Conservation (phyloP, 2,113 vertebrate genomes). For the Apteryx mantelli region DNA sequence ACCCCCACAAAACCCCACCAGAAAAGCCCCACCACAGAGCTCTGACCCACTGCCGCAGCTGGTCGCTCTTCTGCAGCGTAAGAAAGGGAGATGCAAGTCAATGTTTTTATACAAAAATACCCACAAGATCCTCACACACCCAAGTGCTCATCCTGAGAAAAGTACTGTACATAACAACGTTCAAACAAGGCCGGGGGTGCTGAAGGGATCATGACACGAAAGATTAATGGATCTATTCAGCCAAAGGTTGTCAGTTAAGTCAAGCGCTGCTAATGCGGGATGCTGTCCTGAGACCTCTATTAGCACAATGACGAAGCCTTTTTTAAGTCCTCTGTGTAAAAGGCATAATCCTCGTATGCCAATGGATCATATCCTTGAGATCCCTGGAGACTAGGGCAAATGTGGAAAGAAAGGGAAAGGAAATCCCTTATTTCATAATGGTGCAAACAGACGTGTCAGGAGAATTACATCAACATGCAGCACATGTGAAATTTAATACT, state of each 20-base stretch:
- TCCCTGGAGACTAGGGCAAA: conserved; percentile 21
- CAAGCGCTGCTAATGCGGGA: neutral
- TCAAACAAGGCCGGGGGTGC: fast-evolving
- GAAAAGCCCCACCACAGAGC: too few species aligned
- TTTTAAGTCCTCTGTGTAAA: conserved; percentile 51
- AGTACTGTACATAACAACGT: neutral
- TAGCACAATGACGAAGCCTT: conserved; percentile 42
- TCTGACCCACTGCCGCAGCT: too few species aligned
- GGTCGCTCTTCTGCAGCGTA: neutral
- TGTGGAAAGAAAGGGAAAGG: conserved; percentile 71
- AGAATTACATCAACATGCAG: conserved; percentile 71
- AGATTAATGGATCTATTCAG: conserved; percentile 19
- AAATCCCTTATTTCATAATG: conserved; percentile 75
- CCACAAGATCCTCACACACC: neutral
- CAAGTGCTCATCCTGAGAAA: neutral
- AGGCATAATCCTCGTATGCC: conserved; percentile 57
- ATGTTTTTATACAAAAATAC: neutral
- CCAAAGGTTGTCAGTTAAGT: neutral
- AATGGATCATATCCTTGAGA: conserved; percentile 35
- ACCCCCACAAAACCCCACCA: too few species aligned
- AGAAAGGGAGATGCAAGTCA: neutral
- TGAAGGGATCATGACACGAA: neutral
- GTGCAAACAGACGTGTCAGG: conserved; percentile 71
- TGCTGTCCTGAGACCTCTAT: neutral
- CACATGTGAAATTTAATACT: conserved; percentile 67